Evolutionary conservation across 92 coral and sea anemone genomes (phyloP), one percentile per base, ranked within the genome.

Genomic region (Bergia sp.): DNA sequence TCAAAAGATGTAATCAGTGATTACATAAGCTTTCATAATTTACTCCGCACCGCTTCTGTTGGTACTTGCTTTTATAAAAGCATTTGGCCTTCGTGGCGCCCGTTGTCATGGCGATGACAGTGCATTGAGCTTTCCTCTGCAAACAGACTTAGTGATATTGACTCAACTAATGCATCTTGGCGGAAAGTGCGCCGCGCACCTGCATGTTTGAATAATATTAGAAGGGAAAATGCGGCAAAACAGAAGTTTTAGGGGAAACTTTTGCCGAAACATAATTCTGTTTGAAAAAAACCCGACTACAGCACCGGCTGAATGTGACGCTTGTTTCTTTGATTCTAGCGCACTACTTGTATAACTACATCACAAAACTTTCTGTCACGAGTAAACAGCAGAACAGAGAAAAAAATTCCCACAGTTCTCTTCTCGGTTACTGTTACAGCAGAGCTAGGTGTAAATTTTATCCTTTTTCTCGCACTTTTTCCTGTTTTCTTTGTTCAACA

Each of bases 1-100:
- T 69, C 64, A 71, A 84, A 4, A 84, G 78, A 84, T 84, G 43
- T 58, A 84, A 47, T 73, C 77, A 84, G 64, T 69, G 87, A 84
- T 84, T 69, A 84, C 40, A 84, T 71, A 47, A 45, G 65, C 87
- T 44, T 81, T 69, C 44, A 69, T 84, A 84, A 36, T 84, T 84
- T 45, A 45, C 87, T 84, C 43, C 65, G 61, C 37, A 18, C 79
- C 77, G 49, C 79, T 84, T 84, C 29, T 84, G 69, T 74, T 45
- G 18, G 78, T 47, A 44, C 75, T 71, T 65, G 66, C 37, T 72
- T 73, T 84, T 73, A 84, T 73, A 84, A 84, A 67, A 84, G 67
- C 87, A 84, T 71, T 84, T 84, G 79, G 87, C 87, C 79, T 45
- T 74, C 79, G 77, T 45, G 79, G 87, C 78, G 87, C 87, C 65